A percentile compares a stretch with the other conserved stretches of the same genome.
These are phyloP conservation scores for Remorina albescens DNA, from an alignment of 2,797 vertebrate species.

Conservation along the genomic window DNA sequence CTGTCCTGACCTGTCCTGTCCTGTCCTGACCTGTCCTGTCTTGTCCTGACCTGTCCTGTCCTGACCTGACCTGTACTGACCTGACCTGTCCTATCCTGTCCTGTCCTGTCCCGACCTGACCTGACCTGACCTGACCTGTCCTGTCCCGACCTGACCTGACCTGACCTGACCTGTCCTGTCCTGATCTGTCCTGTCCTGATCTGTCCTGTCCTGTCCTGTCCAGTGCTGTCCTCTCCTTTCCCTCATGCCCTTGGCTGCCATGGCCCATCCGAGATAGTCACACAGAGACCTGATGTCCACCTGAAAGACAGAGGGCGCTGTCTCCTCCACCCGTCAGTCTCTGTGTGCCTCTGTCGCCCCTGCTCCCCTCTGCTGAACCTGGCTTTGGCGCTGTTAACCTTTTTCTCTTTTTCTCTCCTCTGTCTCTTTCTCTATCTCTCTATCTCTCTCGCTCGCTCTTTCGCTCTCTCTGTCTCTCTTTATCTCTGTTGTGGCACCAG, in stretches of 20 bases:
- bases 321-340: slow-evolving; percentile 62
- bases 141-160: no score
- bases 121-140: slow-evolving; percentile 23
- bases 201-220: slow-evolving; percentile 26
- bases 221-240: slow-evolving; percentile 57
- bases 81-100: no score
- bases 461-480: slow-evolving; percentile 69
- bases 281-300: slow-evolving; percentile 73
- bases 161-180: no score
- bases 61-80: no score
- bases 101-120: no score
- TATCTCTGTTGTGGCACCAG: slow-evolving; percentile 90
- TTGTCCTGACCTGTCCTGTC: no score
- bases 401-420: slow-evolving; percentile 90
- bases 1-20: no score
- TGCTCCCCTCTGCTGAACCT: slow-evolving; percentile 64
- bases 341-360: slow-evolving; percentile 75
- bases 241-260: slow-evolving; percentile 71
- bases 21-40: no score
- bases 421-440: slow-evolving; percentile 75
- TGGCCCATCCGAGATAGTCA: slow-evolving; percentile 67
- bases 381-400: slow-evolving; percentile 92
- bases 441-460: slow-evolving; percentile 85
- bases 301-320: slow-evolving; percentile 66
- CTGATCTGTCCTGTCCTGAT: slow-evolving; percentile 13